These are phyloP conservation scores for Plagiodera versicolora DNA, from an alignment of 2,888 invertebrate species.

Conservation along the genomic window DNA sequence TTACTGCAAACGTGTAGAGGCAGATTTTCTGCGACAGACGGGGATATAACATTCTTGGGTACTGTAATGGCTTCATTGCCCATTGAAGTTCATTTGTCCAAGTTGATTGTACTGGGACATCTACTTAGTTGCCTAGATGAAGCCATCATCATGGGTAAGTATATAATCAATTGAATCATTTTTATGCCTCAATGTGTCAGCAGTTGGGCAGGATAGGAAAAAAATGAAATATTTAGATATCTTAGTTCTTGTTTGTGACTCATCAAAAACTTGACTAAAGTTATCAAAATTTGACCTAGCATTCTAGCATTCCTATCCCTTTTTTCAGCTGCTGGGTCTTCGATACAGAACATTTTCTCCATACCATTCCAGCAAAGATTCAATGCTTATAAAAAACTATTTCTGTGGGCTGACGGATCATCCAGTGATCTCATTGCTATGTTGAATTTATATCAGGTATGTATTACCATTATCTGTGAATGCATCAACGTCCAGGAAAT, in stretches of 20 bases:
- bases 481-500: conserved; percentile 5
- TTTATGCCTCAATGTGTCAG: no score
- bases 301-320: no score
- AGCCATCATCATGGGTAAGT: conserved; percentile 75
- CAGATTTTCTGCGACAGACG: conserved; percentile 60
- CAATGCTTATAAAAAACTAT: conserved; percentile 72
- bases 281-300: no score
- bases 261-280: no score
- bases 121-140: conserved; percentile 85
- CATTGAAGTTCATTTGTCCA: conserved; percentile 77
- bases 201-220: no score
- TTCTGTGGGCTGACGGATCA: conserved; percentile 81
- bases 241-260: no score
- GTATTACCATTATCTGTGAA: conserved; percentile 27
- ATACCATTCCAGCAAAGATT: conserved; percentile 71
- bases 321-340: conserved; percentile 75
- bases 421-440: conserved; percentile 84
- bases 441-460: conserved; percentile 76
- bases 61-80: conserved; percentile 81
- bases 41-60: conserved; percentile 86
- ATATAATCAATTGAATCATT: background rate
- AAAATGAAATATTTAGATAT: no score
- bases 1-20: conserved; percentile 63
- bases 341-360: conserved; percentile 78
- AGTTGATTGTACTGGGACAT: conserved; percentile 84